Conservation (phyloP, 2,797 vertebrate genomes). For the Rhyacichthys aspro region DNA sequence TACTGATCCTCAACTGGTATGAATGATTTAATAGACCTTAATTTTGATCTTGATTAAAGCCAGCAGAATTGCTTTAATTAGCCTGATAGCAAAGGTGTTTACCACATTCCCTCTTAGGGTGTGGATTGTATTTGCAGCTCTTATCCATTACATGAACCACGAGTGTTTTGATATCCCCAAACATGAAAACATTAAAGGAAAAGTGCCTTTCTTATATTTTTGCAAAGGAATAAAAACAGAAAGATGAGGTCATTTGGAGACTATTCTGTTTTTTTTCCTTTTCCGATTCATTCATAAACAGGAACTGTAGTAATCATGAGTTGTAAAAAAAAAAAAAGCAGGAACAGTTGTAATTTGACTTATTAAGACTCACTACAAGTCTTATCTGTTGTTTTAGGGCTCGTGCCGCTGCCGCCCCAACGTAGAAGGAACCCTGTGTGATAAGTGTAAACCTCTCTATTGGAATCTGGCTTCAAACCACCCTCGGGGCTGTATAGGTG, state of each 20-base stretch:
- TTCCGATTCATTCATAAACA: constrained; percentile 23
- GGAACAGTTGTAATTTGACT: constrained; percentile 3
- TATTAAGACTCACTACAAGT: constrained; percentile 18
- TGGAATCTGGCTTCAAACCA: constrained; percentile 88
- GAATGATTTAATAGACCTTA: constrained; percentile 1
- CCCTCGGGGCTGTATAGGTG: constrained; percentile 86
- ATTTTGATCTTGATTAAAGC: not conserved
- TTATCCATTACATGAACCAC: constrained; percentile 32
- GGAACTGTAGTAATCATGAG: constrained; percentile 10
- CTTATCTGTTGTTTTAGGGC: constrained; percentile 75
- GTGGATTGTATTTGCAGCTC: constrained; percentile 25
- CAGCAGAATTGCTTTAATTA: constrained; percentile 21
- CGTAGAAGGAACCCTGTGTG: constrained; percentile 84
- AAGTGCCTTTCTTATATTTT: constrained; percentile 65
- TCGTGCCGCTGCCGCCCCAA: constrained; percentile 84
- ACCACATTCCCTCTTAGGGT: constrained; percentile 18
- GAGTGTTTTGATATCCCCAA: constrained; percentile 41
- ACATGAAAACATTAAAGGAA: constrained; percentile 60
- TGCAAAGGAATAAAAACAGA: constrained; percentile 39
- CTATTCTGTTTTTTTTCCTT: constrained; percentile 4
- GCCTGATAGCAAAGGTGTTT: constrained; percentile 15
- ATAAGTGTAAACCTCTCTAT: constrained; percentile 88
- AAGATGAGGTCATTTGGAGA: constrained; percentile 4
- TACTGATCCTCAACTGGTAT: constrained; percentile 77
- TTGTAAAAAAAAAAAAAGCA: constrained; percentile 18